Evolutionary conservation across 2,888 invertebrate species (phyloP), one percentile per base, ranked within the genome.

Genomic region (Spicauda simplicius): DNA sequence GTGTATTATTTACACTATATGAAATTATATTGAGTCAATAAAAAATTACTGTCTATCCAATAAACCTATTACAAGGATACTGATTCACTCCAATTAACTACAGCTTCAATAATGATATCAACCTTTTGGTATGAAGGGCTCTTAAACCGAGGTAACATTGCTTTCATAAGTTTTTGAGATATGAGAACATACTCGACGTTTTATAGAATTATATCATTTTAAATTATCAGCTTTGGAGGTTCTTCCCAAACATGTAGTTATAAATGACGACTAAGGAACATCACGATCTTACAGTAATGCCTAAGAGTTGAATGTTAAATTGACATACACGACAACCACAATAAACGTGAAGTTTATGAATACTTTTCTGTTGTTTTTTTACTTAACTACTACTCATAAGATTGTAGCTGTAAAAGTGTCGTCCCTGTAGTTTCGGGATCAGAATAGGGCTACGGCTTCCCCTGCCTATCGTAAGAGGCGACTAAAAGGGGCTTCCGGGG

Each of bases 181-280:
- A 37, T 33, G 33, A 3, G 33, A 37, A 56, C 5, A 4, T n/a
- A 45, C 14, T 45, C 45, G n/a, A 45, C 3, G 2, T 14, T 10
- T 45, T 14, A n/a, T 14, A 45, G 1, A 16, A 16, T 48, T 48
- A n/a, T 14, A 45, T 14, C 48, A 16, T 48, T 48, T 16, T 0
- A 48, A 48, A 54, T 54, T 62, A 62, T 54, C 62, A n/a, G 41
- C n/a, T 41, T 41, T 62, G 33, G 62, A 62, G 62, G 62, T 54
- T 54, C 53, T 62, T 62, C 25, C 30, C 62, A 25, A 62, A 54
- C 53, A 18, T 41, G n/a, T n/a, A 41, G 12, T 41, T 37, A 19
- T 57, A 19, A 41, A 2, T 33, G 10, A 33, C 8, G 33, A 33
- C 10, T 33, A 10, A 33, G 14, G 41, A 59, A n/a, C n/a, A 7